Percentiles rank a stretch among this genome's conserved stretches.
phyloP scores from a whole-genome alignment of 2,113 vertebrate genomes.

The Eublepharis macularius region DNA sequence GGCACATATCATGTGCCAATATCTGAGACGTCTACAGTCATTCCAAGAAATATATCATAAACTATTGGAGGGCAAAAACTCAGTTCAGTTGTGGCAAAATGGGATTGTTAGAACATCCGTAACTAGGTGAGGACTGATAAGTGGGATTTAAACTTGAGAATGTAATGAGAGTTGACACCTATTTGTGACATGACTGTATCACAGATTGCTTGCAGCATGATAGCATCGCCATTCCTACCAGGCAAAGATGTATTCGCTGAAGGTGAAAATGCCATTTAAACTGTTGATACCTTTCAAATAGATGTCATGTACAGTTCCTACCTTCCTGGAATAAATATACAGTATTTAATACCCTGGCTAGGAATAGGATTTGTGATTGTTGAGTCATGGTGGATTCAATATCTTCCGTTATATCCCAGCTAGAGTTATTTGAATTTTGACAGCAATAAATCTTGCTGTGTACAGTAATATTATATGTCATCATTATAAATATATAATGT shows the following conservation, averaged over 20 bases:
- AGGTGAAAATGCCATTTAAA: conserved; percentile 76
- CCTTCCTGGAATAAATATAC: conserved; percentile 44
- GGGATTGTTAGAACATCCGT: conserved; percentile 62
- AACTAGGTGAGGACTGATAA: conserved; percentile 80
- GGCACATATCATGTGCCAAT: neutral
- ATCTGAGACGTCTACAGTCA: conserved; percentile 1
- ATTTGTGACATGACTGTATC: conserved; percentile 83
- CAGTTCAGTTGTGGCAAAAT: conserved; percentile 59
- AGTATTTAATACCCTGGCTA: conserved; percentile 19
- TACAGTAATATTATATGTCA: neutral
- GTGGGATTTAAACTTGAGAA: conserved; percentile 67
- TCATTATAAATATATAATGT: neutral
- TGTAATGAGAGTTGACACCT: conserved; percentile 85
- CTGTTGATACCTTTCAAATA: conserved; percentile 64
- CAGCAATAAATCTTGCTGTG: neutral
- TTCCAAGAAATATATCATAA: conserved; percentile 24
- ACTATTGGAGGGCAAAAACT: conserved; percentile 44
- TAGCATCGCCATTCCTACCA: conserved; percentile 69
- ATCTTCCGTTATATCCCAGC: neutral
- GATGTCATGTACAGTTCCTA: conserved; percentile 26
- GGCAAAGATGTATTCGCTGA: conserved; percentile 72
- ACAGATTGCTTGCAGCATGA: conserved; percentile 77
- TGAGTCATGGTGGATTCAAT: neutral
- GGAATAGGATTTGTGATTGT: neutral
- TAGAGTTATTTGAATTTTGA: conserved; percentile 15